Evolutionary conservation across 2,113 vertebrate genomes (phyloP), one percentile per base, ranked within the genome.

Genomic region (Scatophagus argus): DNA sequence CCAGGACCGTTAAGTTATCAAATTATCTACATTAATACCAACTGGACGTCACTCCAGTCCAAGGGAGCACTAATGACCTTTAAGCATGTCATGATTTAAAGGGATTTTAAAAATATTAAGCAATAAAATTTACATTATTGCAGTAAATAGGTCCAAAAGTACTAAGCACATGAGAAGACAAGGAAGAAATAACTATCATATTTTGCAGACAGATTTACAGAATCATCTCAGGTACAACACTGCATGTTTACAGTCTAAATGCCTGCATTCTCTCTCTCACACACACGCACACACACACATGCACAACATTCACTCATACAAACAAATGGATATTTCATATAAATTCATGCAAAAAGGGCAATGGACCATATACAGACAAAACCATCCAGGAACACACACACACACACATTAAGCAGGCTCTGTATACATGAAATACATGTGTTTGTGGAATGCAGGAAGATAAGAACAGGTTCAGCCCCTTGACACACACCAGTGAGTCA

Each of bases 401-500:
- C 29, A 47, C 25, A 58, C 17, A 19, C 9, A 5, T 11, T 14
- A 17, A 62, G 27, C 17, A 25, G 19, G 56, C 47, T 70, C 72
- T 29, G n/a, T n/a, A 25, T 63, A 71, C 14, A 10, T 58, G 25
- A 68, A 81, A 59, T 38, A 47, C 0, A 4, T 65, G 52, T 27
- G 8, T 46, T 31, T 71, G 46, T 43, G 65, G 78, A 80, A 88
- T 77, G 80, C 38, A 77, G 27, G 0, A 61, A 72, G 79, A 87
- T 86, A 79, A 87, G 65, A 63, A 39, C 13, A 76, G 34, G 29
- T 74, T 68, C 34, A 78, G 47, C 43, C 10, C 23, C 4, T 1
- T 69, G 61, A 82, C 27, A 84, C 59, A 84, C 52, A 63, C 36
- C 55, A 61, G 27, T 71, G 60, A 86, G 70, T 65, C 68, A 73